Percentiles rank a stretch among this genome's conserved stretches.
Evolutionary conservation across 2,797 vertebrate species (phyloP).

Genomic region (Hydrophis major): DNA sequence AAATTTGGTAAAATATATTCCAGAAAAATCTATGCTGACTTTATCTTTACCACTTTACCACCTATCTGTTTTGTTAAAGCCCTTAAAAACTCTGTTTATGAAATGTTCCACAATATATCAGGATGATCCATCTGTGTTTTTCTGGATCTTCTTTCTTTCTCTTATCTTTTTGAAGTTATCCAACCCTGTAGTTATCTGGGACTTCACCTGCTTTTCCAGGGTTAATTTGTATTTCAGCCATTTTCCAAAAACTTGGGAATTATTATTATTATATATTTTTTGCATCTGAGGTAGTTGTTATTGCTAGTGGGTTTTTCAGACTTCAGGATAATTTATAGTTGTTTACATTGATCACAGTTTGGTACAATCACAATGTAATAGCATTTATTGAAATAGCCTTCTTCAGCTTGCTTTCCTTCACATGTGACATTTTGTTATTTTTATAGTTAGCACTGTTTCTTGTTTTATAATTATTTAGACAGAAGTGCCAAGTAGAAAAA

Average conservation of each 20-base stretch:
- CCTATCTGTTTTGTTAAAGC: background rate
- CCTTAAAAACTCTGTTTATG: background rate
- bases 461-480: background rate
- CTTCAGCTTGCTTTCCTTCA: background rate
- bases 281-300: background rate
- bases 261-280: too few species aligned
- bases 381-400: background rate
- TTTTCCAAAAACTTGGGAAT: background rate
- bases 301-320: background rate
- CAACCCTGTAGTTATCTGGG: background rate
- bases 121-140: background rate
- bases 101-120: background rate
- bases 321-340: background rate
- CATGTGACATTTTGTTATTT: background rate
- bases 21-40: background rate
- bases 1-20: background rate
- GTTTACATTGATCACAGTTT: background rate
- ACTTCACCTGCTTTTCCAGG: background rate
- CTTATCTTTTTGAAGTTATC: background rate
- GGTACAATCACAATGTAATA: background rate
- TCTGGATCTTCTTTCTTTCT: background rate
- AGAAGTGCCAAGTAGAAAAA: background rate
- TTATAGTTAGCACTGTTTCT: background rate
- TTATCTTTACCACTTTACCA: background rate
- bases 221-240: background rate